These are phyloP conservation scores for Heteromormyrus szaboi DNA, from an alignment of 2,797 vertebrate genomes.

Conservation along the genomic window DNA sequence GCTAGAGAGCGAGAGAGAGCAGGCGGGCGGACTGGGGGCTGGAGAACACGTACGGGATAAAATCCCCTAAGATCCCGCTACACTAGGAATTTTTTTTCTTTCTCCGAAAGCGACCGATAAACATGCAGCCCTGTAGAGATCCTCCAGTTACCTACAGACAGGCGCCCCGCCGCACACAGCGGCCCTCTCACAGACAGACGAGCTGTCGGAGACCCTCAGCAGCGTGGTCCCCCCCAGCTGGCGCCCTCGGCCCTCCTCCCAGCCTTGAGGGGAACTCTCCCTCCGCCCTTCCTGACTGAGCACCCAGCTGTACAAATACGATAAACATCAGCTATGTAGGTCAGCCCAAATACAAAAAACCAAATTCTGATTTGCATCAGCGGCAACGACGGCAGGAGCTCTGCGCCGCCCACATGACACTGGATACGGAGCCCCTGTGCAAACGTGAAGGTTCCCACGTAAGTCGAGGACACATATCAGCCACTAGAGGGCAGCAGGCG, in stretches of 20 bases:
- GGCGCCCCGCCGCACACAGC: neutral
- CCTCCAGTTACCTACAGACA: neutral
- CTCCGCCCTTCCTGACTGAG: neutral
- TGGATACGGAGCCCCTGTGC: neutral
- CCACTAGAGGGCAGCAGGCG: neutral
- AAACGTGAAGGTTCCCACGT: neutral
- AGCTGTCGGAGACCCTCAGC: neutral
- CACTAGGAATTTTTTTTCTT: neutral
- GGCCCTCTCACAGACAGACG: neutral
- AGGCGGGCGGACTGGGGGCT: constrained; percentile 30
- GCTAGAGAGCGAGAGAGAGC: neutral
- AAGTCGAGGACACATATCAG: neutral
- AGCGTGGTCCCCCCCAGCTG: neutral
- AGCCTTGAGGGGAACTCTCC: neutral
- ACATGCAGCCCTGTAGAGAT: neutral
- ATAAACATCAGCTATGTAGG: neutral
- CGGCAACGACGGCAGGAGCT: too few species aligned
- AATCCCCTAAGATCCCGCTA: neutral
- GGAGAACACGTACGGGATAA: constrained; percentile 36
- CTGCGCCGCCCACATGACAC: neutral
- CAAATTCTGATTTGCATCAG: neutral
- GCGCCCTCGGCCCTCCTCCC: neutral
- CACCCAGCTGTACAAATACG: neutral
- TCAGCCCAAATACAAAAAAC: neutral
- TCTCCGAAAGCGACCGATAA: constrained; percentile 19